Percentiles rank a stretch among this genome's conserved stretches.
Conservation (phyloP, 2,888 invertebrate genomes). For the Piscicola geometra region DNA sequence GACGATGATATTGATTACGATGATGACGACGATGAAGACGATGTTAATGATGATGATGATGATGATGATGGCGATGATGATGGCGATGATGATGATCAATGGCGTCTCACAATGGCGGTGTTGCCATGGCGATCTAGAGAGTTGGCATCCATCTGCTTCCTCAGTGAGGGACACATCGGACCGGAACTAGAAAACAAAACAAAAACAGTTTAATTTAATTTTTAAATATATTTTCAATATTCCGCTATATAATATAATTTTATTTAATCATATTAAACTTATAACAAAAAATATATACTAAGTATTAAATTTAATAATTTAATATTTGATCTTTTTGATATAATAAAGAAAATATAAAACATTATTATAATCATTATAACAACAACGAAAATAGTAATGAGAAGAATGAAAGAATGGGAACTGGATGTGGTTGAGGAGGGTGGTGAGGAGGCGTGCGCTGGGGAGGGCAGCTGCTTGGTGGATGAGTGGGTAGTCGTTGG, state of each 20-base stretch:
- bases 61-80: not conserved
- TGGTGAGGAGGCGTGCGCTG: slow-evolving; percentile 62
- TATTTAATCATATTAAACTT: too few species aligned
- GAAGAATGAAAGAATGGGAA: not conserved
- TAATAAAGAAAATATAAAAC: not conserved
- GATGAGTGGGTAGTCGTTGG: slow-evolving; percentile 37
- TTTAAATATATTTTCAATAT: slow-evolving; percentile 66
- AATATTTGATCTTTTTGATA: too few species aligned
- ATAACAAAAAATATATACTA: not conserved
- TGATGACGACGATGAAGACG: not conserved
- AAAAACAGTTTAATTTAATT: too few species aligned
- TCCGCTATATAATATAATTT: slow-evolving; percentile 67
- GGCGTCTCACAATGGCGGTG: slow-evolving; percentile 73
- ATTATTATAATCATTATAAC: not conserved
- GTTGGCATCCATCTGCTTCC: slow-evolving; percentile 73
- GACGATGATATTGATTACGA: not conserved
- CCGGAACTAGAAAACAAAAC: too few species aligned
- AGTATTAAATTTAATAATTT: too few species aligned
- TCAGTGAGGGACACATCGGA: not conserved
- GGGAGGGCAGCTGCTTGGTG: slow-evolving; percentile 79
- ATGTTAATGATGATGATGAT: not conserved
- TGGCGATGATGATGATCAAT: not conserved
- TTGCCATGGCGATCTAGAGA: slow-evolving; percentile 63
- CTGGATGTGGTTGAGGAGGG: slow-evolving; percentile 49
- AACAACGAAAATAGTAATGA: not conserved